A percentile compares a stretch with the other conserved stretches of the same genome.
phyloP scores from a whole-genome alignment of 2,888 invertebrate genomes.

The Dusona sp. region DNA sequence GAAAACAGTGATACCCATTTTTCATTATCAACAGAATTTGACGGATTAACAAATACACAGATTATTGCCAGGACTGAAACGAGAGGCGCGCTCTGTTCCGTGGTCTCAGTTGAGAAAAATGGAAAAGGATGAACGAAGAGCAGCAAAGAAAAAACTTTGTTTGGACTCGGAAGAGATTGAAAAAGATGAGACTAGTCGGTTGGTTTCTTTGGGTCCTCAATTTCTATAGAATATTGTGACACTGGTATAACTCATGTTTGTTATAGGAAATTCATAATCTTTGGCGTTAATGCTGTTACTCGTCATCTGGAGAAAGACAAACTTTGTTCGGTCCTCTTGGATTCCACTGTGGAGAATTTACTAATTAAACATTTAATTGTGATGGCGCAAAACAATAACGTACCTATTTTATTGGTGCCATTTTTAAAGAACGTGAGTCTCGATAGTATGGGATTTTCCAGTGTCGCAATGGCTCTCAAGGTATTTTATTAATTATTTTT shows the following conservation, averaged over 20 bases:
- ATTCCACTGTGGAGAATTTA: slow-evolving; percentile 77
- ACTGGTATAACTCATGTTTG: neutral
- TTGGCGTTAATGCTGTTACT: slow-evolving; percentile 81
- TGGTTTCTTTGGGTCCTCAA: neutral
- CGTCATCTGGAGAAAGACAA: slow-evolving; percentile 79
- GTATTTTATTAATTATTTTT: slow-evolving; percentile 27
- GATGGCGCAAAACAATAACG: slow-evolving; percentile 79
- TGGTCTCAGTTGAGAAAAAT: slow-evolving; percentile 76
- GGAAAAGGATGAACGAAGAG: slow-evolving; percentile 75
- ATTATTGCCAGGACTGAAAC: slow-evolving; percentile 74
- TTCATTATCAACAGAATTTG: slow-evolving; percentile 13
- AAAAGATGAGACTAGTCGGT: slow-evolving; percentile 12
- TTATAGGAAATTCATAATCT: slow-evolving; percentile 74
- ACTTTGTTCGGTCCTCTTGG: slow-evolving; percentile 78
- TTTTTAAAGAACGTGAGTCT: slow-evolving; percentile 77
- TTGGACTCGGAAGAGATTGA: slow-evolving; percentile 15
- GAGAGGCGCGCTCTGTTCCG: slow-evolving; percentile 66
- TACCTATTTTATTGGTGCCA: slow-evolving; percentile 79
- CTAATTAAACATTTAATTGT: slow-evolving; percentile 79
- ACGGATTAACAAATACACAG: slow-evolving; percentile 68
- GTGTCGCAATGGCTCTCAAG: slow-evolving; percentile 69
- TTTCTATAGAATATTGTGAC: too few species aligned
- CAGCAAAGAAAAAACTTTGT: slow-evolving; percentile 69
- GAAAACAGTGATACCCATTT: neutral
- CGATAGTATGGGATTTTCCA: slow-evolving; percentile 76